phyloP scores from a whole-genome alignment of 2,113 vertebrate genomes.

The Xenus cinereus region DNA sequence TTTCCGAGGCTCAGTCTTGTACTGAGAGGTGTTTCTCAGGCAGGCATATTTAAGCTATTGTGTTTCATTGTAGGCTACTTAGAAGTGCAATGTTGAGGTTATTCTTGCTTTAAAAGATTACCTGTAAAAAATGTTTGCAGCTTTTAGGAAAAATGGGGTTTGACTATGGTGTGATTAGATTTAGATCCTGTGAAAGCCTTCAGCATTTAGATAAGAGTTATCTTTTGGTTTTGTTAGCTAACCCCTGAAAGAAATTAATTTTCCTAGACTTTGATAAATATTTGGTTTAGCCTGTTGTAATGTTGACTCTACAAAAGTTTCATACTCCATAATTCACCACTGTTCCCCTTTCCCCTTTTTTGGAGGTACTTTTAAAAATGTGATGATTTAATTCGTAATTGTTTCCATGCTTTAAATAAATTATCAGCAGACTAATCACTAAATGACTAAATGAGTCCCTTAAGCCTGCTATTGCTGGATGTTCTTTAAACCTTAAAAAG shows the following conservation, averaged over 20 bases:
- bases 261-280: neutral
- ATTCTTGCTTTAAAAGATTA: neutral
- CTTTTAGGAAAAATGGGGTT: neutral
- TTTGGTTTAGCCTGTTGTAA: neutral
- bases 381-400: neutral
- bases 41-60: neutral
- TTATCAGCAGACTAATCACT: neutral
- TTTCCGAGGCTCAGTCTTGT: neutral
- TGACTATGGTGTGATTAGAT: neutral
- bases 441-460: neutral
- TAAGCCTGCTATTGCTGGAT: neutral
- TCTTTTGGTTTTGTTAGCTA: neutral
- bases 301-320: neutral
- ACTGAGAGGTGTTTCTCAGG: neutral
- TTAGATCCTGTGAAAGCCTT: neutral
- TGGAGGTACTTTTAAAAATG: neutral
- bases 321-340: neutral
- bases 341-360: neutral
- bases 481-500: neutral
- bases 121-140: neutral
- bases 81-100: neutral
- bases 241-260: neutral
- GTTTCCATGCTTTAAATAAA: neutral
- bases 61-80: neutral
- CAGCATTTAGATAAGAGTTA: neutral